These are phyloP conservation scores for Alfaro cultratus DNA, from an alignment of 2,797 vertebrate species.

Conservation along the genomic window DNA sequence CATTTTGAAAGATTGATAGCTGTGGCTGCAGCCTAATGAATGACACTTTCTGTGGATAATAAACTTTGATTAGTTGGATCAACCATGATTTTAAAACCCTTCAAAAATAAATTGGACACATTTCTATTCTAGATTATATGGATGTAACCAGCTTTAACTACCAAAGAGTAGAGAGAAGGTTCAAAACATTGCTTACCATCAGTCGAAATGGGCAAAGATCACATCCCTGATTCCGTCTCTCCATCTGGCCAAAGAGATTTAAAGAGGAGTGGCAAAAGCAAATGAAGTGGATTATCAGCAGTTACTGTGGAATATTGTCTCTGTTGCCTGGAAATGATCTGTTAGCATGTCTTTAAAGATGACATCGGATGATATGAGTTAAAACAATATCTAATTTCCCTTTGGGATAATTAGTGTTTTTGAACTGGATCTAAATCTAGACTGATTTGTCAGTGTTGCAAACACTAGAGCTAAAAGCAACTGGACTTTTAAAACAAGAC, in stretches of 20 bases:
- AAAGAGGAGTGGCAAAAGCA: background rate
- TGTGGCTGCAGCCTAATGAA: background rate
- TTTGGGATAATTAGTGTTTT: background rate
- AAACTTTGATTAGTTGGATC: background rate
- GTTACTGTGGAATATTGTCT: background rate
- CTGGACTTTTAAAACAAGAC: constrained; percentile 48
- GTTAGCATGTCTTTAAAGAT: background rate
- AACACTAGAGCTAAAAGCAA: constrained; percentile 45
- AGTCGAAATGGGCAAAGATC: background rate
- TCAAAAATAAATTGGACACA: background rate
- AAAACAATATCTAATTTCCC: background rate
- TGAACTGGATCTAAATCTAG: background rate
- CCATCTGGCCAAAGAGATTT: background rate
- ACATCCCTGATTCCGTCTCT: background rate
- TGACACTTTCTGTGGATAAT: background rate
- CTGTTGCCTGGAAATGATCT: background rate
- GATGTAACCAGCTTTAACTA: background rate
- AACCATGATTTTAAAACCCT: background rate
- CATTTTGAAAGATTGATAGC: background rate
- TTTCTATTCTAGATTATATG: background rate
- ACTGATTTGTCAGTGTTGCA: constrained; percentile 15
- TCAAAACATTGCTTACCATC: background rate
- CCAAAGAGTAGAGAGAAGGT: background rate
- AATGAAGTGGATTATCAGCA: background rate
- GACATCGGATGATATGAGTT: background rate